phyloP scores from a whole-genome alignment of 2,888 invertebrate species.

The Laothoe populi region DNA sequence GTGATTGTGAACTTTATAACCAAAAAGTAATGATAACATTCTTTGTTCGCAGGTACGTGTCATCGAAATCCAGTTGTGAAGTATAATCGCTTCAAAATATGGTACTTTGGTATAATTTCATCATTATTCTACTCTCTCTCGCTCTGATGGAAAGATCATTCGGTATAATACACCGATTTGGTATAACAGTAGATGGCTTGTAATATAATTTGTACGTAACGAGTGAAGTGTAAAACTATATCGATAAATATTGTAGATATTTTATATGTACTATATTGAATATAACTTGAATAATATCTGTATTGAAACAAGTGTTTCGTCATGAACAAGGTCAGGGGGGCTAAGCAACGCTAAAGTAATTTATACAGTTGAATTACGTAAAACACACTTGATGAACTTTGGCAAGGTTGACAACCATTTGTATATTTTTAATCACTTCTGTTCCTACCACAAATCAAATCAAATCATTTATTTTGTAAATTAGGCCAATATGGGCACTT shows the following conservation, averaged over 20 bases:
- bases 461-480: too few relatives aligned
- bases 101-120: too few relatives aligned
- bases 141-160: not conserved
- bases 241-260: too few relatives aligned
- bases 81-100: not conserved
- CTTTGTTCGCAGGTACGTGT: constrained; percentile 48
- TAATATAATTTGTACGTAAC: too few relatives aligned
- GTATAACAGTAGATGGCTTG: too few relatives aligned
- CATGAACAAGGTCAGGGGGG: constrained; percentile 20
- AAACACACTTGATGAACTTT: constrained; percentile 14
- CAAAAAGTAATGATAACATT: constrained; percentile 2
- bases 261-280: not conserved
- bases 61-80: not conserved
- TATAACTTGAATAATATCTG: not conserved
- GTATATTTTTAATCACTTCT: not conserved
- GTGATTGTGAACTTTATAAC: not conserved
- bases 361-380: constrained; percentile 10
- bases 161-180: too few relatives aligned
- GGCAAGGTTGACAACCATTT: constrained; percentile 8
- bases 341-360: not conserved
- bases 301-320: constrained; percentile 8
- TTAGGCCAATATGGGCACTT: too few relatives aligned
- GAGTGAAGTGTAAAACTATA: too few relatives aligned
- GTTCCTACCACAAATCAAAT: not conserved
- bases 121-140: not conserved